A percentile compares a stretch with the other conserved stretches of the same genome.
Conservation (phyloP, 1,140 invertebrate genomes). For the Danaus melanippus region DNA sequence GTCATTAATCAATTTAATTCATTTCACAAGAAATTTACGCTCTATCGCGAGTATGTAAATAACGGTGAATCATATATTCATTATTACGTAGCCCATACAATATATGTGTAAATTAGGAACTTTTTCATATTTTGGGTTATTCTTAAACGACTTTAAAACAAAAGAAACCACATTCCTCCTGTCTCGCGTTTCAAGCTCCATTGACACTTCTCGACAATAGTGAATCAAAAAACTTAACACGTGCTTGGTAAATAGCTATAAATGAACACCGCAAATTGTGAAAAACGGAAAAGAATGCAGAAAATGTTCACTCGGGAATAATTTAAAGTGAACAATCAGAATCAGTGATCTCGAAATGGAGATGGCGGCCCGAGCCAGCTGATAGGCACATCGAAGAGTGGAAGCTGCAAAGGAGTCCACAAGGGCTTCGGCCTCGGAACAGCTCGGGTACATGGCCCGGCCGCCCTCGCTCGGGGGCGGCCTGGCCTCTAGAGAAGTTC, state of each 20-base stretch:
- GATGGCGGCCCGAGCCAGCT: constrained; percentile 55
- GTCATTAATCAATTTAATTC: too few species aligned
- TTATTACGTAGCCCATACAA: too few species aligned
- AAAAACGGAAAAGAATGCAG: constrained; percentile 13
- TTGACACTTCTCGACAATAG: constrained; percentile 40
- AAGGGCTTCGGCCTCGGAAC: constrained; percentile 33
- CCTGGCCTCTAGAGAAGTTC: constrained; percentile 41
- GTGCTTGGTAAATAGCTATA: constrained; percentile 17
- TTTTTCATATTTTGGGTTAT: too few species aligned
- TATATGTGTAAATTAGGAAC: too few species aligned
- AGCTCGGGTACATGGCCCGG: constrained; percentile 59
- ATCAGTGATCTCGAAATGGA: constrained; percentile 69
- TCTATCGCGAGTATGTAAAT: too few species aligned
- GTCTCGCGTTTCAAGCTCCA: constrained; percentile 11
- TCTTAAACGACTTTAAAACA: too few species aligned
- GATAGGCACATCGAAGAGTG: constrained; percentile 56
- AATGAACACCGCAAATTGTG: constrained; percentile 15
- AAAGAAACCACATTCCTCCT: too few species aligned
- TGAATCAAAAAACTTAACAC: constrained; percentile 13
- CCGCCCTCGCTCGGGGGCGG: constrained; percentile 56
- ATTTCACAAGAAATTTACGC: too few species aligned
- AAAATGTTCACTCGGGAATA: constrained; percentile 20
- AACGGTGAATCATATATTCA: too few species aligned
- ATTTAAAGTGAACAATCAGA: constrained; percentile 29
- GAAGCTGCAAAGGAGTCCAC: constrained; percentile 57